Percentiles rank a stretch among this genome's conserved stretches.
These are phyloP conservation scores for Lepidurus couesii DNA, from an alignment of 1,140 invertebrate genomes.

Conservation along the genomic window DNA sequence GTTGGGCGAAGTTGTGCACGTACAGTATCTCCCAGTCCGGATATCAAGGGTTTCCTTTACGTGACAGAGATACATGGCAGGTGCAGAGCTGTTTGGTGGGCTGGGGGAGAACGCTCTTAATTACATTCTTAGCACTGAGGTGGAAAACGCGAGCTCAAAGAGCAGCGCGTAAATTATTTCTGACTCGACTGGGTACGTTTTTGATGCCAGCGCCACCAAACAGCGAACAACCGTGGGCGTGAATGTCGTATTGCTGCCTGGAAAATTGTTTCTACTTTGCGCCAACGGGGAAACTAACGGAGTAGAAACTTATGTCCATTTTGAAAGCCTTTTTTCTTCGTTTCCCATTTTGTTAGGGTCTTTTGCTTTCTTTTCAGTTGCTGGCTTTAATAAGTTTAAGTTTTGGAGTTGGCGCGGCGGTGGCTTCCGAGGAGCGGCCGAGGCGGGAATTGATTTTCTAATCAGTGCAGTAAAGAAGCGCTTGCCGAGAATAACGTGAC, in stretches of 20 bases:
- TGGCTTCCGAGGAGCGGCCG: too few relatives aligned
- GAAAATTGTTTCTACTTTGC: constrained; percentile 5
- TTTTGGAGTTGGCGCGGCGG: too few relatives aligned
- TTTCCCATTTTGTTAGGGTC: neutral
- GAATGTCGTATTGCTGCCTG: too few relatives aligned
- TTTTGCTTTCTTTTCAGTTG: neutral
- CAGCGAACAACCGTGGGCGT: too few relatives aligned
- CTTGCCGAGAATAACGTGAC: too few relatives aligned
- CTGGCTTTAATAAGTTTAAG: neutral
- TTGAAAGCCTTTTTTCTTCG: too few relatives aligned
- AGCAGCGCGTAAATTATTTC: neutral
- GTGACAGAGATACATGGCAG: neutral
- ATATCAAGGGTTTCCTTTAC: neutral
- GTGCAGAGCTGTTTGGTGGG: neutral
- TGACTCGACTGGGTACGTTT: neutral
- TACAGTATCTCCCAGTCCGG: neutral
- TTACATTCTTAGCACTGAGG: constrained; percentile 13
- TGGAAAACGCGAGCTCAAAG: constrained; percentile 8
- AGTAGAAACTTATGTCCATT: too few relatives aligned
- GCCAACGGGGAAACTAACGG: too few relatives aligned
- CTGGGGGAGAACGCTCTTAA: constrained; percentile 1
- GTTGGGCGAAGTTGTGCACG: too few relatives aligned
- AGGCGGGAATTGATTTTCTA: constrained; percentile 6
- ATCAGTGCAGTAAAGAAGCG: neutral
- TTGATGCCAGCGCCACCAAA: too few relatives aligned